Conservation (phyloP, 2,113 vertebrate species). For the Anoura caudifer region DNA sequence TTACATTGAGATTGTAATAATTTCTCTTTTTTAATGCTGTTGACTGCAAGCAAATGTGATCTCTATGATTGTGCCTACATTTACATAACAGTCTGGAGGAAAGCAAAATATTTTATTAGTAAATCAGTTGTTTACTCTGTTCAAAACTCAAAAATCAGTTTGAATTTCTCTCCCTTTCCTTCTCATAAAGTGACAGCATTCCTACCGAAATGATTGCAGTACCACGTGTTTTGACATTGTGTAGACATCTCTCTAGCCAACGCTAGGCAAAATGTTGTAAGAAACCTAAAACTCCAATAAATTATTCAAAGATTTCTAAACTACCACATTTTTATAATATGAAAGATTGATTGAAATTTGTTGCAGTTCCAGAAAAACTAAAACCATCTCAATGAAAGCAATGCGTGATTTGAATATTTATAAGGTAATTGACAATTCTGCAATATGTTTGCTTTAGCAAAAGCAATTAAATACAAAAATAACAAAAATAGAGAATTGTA, state of each 20-base stretch:
- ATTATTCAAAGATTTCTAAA: constrained; percentile 55
- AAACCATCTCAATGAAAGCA: constrained; percentile 66
- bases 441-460: constrained; percentile 61
- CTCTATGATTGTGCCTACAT: background rate
- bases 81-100: constrained; percentile 1
- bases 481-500: constrained; percentile 54
- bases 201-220: constrained; percentile 30
- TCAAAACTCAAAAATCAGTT: background rate
- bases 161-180: background rate
- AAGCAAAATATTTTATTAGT: constrained; percentile 47
- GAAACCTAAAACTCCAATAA: constrained; percentile 36
- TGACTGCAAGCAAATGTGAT: constrained; percentile 36
- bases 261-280: constrained; percentile 44
- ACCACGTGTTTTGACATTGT: constrained; percentile 58
- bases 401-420: constrained; percentile 71
- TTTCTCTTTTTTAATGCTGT: constrained; percentile 37
- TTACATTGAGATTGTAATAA: background rate
- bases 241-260: constrained; percentile 19
- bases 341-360: constrained; percentile 65
- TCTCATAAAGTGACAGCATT: constrained; percentile 2
- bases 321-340: constrained; percentile 36
- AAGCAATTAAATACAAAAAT: constrained; percentile 71
- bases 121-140: constrained; percentile 10
- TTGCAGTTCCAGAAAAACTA: constrained; percentile 74
- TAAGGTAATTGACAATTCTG: constrained; percentile 59